A percentile compares a stretch with the other conserved stretches of the same genome.
Evolutionary conservation across 2,888 invertebrate genomes (phyloP).

Genomic region (Sericinus montela): DNA sequence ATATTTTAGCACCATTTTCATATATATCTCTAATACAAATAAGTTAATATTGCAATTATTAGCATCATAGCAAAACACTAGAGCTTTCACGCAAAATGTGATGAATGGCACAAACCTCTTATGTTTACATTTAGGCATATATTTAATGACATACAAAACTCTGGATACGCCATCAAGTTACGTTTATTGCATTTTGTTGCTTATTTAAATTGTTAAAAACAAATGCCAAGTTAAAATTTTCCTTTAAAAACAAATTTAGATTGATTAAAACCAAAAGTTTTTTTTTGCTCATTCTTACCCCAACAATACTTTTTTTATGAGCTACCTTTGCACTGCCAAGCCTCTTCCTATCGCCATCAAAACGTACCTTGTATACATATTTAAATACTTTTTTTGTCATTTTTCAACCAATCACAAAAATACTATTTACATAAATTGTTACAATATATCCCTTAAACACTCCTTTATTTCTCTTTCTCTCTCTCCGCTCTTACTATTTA

Average conservation of each 20-base stretch:
- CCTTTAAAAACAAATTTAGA: background rate
- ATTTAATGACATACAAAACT: background rate
- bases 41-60: slow-evolving; percentile 4
- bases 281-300: background rate
- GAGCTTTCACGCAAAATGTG: background rate
- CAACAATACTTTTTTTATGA: background rate
- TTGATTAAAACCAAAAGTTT: background rate
- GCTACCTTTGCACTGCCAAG: slow-evolving; percentile 25
- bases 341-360: slow-evolving; percentile 23
- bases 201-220: background rate
- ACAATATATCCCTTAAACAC: slow-evolving; percentile 55
- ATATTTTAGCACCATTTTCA: slow-evolving; percentile 15
- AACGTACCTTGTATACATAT: slow-evolving; percentile 30
- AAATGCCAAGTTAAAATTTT: background rate
- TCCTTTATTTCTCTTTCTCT: slow-evolving; percentile 50
- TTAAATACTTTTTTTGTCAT: slow-evolving; percentile 58
- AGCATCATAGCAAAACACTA: background rate
- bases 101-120: slow-evolving; percentile 6
- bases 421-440: slow-evolving; percentile 65
- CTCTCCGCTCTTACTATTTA: slow-evolving; percentile 64
- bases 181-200: background rate
- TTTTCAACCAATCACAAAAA: slow-evolving; percentile 63
- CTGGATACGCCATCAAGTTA: background rate
- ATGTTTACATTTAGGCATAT: background rate
- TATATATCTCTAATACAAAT: slow-evolving; percentile 2